Percentiles rank a stretch among this genome's conserved stretches.
Conservation (phyloP, 2,113 vertebrate genomes). For the Maylandia zebra region DNA sequence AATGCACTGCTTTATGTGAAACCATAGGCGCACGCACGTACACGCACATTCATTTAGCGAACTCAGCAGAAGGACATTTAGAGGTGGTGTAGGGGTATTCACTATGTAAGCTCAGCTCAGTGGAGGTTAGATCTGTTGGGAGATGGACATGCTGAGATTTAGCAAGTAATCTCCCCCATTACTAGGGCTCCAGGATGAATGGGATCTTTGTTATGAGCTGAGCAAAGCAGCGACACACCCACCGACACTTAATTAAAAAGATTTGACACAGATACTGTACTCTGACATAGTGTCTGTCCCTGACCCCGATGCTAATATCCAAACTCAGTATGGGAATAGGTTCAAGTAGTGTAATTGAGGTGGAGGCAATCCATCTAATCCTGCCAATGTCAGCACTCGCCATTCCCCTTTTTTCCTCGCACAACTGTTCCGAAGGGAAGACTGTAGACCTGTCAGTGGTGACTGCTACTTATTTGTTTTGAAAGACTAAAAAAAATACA, state of each 20-base stretch:
- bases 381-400: slow-evolving; percentile 23
- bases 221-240: slow-evolving; percentile 10
- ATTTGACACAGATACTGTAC: slow-evolving; percentile 40
- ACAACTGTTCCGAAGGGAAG: background rate
- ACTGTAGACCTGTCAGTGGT: slow-evolving; percentile 30
- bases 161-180: slow-evolving; percentile 31
- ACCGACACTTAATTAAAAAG: slow-evolving; percentile 46
- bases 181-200: slow-evolving; percentile 28
- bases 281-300: slow-evolving; percentile 1
- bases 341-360: slow-evolving; percentile 32
- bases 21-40: slow-evolving; percentile 17
- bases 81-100: slow-evolving; percentile 33
- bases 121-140: slow-evolving; percentile 36
- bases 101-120: slow-evolving; percentile 13
- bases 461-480: slow-evolving; percentile 23
- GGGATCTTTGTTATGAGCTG: slow-evolving; percentile 39
- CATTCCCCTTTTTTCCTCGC: background rate
- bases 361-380: slow-evolving; percentile 32
- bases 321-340: background rate
- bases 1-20: slow-evolving; percentile 6
- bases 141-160: slow-evolving; percentile 55
- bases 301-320: slow-evolving; percentile 26
- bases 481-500: slow-evolving; percentile 19
- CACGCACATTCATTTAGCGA: slow-evolving; percentile 21
- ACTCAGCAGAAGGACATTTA: slow-evolving; percentile 55